Base-by-base conservation (phyloP, 2,888 invertebrate genomes). In the Sphecodes monilicornis region DNA sequence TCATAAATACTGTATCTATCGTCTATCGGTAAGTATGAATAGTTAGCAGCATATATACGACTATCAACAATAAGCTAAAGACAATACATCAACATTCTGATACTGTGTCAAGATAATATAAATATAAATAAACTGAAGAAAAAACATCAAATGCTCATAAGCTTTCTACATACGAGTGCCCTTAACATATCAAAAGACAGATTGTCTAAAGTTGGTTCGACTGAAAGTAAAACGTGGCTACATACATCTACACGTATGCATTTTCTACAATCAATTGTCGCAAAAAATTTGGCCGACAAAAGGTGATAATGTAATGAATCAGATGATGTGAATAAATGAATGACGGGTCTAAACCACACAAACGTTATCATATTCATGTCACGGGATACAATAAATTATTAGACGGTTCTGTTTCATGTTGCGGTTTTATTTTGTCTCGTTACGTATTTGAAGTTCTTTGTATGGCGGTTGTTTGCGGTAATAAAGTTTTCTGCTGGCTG, bases 381-480 rank as follows among this genome's bases (percentile, higher is more conserved):
- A 60, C 77, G 64, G 85, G 85, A 85, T 72, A 43, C 66, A 85
- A 85, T 85, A 84, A 85, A 85, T 84, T 77, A 84, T 60, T 80
- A 85, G 71, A 80, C 85, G 64, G 66, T 77, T 32, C 85, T 80
- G 77, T 76, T 78, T 85, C 78, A 60, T 79, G 72, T 84, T 73
- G 76, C 54, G 85, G 60, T 80, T 85, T 79, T 85, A 85, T 84
- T 85, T 80, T 41, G 79, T 79, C 76, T 54, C 36, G 57, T 73
- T 57, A 39, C 64, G 73, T 29, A 46, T 36, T 60, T 46, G 29
- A 66, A 60, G 41, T n/a, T 73, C 11, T 73, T 6, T 60, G 36
- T 57, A 50, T 39, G 84, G 22, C 36, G 46, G 43, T 29, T 54
- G 6, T 77, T 60, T 29, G 50, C 16, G 41, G 11, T 13, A 10